A percentile compares a stretch with the other conserved stretches of the same genome.
Conservation (phyloP, 2,888 invertebrate species). For the Tyria jacobaeae region DNA sequence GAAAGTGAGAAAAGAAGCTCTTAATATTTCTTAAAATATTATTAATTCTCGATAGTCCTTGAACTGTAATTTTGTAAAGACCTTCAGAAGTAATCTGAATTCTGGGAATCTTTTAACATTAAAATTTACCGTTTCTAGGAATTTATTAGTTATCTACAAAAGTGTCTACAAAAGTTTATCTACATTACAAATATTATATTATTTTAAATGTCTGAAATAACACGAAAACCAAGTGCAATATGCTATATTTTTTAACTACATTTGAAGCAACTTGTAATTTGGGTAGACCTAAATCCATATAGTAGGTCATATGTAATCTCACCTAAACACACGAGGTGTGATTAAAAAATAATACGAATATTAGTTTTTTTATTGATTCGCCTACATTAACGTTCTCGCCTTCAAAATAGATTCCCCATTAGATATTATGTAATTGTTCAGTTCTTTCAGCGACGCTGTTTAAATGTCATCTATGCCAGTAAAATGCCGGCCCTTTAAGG, state of each 20-base stretch:
- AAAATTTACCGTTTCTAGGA: not conserved
- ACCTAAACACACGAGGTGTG: too few relatives aligned
- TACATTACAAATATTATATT: constrained; percentile 38
- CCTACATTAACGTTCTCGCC: too few relatives aligned
- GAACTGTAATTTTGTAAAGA: not conserved
- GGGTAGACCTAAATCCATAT: too few relatives aligned
- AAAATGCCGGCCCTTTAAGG: too few relatives aligned
- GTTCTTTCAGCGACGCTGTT: too few relatives aligned
- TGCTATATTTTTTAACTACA: not conserved
- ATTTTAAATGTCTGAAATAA: constrained; percentile 26
- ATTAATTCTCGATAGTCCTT: not conserved
- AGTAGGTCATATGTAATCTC: too few relatives aligned
- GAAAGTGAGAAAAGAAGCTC: not conserved
- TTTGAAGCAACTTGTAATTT: not conserved
- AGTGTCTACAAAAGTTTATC: constrained; percentile 27
- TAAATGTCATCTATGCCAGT: too few relatives aligned
- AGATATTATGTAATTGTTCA: too few relatives aligned
- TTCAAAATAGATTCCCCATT: too few relatives aligned
- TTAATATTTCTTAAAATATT: not conserved
- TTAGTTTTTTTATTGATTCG: too few relatives aligned
- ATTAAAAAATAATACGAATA: too few relatives aligned
- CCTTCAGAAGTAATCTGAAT: not conserved
- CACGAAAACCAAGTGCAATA: constrained; percentile 25
- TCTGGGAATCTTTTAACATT: not conserved
- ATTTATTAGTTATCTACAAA: not conserved